phyloP scores from a whole-genome alignment of 2,113 vertebrate genomes.

The Lampris incognitus region DNA sequence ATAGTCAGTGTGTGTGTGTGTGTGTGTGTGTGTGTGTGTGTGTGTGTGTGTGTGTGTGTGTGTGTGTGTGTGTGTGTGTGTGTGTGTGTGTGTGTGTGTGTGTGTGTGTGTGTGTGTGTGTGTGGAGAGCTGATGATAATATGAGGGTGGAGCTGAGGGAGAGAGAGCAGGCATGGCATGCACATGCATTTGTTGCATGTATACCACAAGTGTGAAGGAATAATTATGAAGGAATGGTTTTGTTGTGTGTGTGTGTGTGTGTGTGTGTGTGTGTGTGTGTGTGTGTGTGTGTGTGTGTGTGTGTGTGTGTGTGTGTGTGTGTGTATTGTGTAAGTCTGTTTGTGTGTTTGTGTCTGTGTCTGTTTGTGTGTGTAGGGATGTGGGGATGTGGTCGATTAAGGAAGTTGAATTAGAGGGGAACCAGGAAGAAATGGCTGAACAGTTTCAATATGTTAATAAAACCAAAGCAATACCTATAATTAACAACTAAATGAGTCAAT shows the following conservation, averaged over 20 bases:
- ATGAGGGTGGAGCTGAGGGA: constrained; percentile 5
- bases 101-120: neutral
- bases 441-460: constrained; percentile 39
- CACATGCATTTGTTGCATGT: no score
- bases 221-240: neutral
- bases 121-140: neutral
- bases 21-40: neutral
- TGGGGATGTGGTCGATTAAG: constrained; percentile 35
- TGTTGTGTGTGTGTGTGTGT: neutral
- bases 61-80: constrained; percentile 2
- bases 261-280: neutral
- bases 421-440: constrained; percentile 4
- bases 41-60: neutral
- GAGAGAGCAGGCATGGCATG: neutral
- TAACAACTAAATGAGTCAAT: constrained; percentile 60
- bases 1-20: constrained; percentile 6
- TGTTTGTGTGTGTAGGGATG: constrained; percentile 3
- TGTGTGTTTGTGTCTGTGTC: neutral
- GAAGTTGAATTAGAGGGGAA: constrained; percentile 47
- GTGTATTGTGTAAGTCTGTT: neutral
- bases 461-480: constrained; percentile 47
- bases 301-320: neutral
- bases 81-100: constrained; percentile 8
- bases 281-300: constrained; percentile 12
- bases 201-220: neutral